Conservation (phyloP, 1,140 invertebrate genomes). For the Lasioglossum albipes region DNA sequence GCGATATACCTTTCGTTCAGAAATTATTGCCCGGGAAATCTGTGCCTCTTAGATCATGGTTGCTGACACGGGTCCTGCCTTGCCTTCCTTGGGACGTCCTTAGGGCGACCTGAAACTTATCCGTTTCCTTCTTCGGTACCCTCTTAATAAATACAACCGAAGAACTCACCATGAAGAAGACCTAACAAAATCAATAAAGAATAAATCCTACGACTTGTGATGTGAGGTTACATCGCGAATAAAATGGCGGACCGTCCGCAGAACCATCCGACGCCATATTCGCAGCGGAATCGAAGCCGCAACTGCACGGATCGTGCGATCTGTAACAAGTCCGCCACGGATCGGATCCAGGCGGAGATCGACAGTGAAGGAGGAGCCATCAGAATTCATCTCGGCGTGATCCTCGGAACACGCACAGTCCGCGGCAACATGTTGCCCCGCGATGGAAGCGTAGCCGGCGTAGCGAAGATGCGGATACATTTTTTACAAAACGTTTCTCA, state of each 20-base stretch:
- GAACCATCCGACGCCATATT: too few relatives aligned
- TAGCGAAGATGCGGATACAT: conserved; percentile 75
- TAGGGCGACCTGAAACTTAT: background rate
- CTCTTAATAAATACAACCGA: too few relatives aligned
- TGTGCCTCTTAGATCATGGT: conserved; percentile 10
- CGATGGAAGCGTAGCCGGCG: conserved; percentile 9
- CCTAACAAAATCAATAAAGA: too few relatives aligned
- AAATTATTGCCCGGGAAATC: conserved; percentile 50
- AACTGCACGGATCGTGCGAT: background rate
- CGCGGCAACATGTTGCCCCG: conserved; percentile 43
- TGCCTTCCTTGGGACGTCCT: too few relatives aligned
- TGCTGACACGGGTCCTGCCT: background rate
- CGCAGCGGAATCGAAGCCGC: too few relatives aligned
- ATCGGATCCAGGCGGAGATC: background rate
- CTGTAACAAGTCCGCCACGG: background rate
- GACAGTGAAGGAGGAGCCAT: conserved; percentile 17
- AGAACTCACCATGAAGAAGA: too few relatives aligned
- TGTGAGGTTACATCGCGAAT: too few relatives aligned
- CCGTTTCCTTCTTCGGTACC: background rate
- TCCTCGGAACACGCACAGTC: conserved; percentile 50
- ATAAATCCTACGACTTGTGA: too few relatives aligned
- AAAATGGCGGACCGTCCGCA: too few relatives aligned
- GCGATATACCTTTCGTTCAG: conserved; percentile 50
- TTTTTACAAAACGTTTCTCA: conserved; percentile 80
- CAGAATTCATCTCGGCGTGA: conserved; percentile 56